Conservation (phyloP, 1,140 invertebrate genomes). For the Pygmarrhopalites habei region DNA sequence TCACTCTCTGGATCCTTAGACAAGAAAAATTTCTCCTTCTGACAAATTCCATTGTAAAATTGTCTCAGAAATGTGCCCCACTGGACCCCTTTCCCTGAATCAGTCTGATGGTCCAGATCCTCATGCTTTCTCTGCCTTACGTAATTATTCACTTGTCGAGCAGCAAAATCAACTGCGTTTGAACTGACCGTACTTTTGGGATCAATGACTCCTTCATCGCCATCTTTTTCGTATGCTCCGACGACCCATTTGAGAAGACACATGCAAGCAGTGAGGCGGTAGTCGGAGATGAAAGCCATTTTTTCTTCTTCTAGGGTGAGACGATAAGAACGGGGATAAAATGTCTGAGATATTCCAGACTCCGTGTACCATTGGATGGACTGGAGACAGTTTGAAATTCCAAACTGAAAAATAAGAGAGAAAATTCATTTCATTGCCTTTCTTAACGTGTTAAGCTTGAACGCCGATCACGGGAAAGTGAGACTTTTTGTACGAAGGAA, state of each 20-base stretch:
- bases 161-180: constrained; percentile 19
- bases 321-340: constrained; percentile 81
- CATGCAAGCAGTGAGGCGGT: constrained; percentile 76
- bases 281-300: constrained; percentile 80
- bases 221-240: constrained; percentile 48
- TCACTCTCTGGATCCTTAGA: no score
- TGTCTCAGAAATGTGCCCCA: constrained; percentile 47
- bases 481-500: no score
- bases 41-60: constrained; percentile 62
- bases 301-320: constrained; percentile 77
- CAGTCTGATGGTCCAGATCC: constrained; percentile 60
- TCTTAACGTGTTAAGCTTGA: no score
- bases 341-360: constrained; percentile 65
- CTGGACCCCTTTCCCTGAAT: constrained; percentile 23
- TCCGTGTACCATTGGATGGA: constrained; percentile 85
- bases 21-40: constrained; percentile 52
- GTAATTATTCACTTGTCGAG: constrained; percentile 55
- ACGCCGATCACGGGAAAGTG: no score
- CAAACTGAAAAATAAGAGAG: constrained; percentile 47
- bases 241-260: constrained; percentile 69
- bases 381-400: constrained; percentile 68
- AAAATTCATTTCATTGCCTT: neutral
- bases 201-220: constrained; percentile 10
- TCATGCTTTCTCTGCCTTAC: constrained; percentile 68
- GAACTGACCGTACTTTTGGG: constrained; percentile 40